phyloP scores from a whole-genome alignment of 35 echinoderm and acorn worm genomes.

The Acanthaster planci region DNA sequence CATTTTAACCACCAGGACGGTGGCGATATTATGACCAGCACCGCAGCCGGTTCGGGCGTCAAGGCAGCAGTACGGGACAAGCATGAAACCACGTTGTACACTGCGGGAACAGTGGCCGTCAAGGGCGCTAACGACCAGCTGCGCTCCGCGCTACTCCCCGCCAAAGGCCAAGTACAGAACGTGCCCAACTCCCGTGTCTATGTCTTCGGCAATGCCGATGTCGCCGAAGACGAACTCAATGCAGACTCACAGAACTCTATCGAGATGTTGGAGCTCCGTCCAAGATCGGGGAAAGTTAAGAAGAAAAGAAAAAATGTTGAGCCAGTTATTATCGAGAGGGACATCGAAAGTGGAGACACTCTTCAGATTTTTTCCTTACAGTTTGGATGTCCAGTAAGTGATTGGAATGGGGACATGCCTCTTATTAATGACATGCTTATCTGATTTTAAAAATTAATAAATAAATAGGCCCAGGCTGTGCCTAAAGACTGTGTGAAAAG shows the following conservation, averaged over 20 bases:
- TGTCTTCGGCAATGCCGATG: constrained; percentile 67
- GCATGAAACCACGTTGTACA: constrained; percentile 19
- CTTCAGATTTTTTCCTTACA: constrained; percentile 62
- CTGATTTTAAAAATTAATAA: no score
- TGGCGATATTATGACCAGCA: constrained; percentile 10
- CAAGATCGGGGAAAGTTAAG: constrained; percentile 28
- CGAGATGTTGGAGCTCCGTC: constrained; percentile 58
- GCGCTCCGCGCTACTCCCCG: constrained; percentile 34
- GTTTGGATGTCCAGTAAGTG: constrained; percentile 57
- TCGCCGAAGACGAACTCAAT: constrained; percentile 68
- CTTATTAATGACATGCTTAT: no score
- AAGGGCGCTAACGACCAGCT: not conserved
- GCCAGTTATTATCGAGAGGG: constrained; percentile 46
- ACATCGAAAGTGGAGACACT: constrained; percentile 46
- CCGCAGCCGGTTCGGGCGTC: not conserved
- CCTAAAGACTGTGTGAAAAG: no score
- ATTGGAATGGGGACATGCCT: no score
- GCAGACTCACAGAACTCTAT: constrained; percentile 26
- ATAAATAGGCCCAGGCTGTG: no score
- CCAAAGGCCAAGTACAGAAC: constrained; percentile 70
- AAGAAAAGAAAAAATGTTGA: constrained; percentile 41
- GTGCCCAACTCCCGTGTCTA: constrained; percentile 69
- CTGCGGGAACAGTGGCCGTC: not conserved
- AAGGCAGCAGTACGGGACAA: not conserved
- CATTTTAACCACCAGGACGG: constrained; percentile 2